Percentiles rank a stretch among this genome's conserved stretches.
These are phyloP conservation scores for Cancer borealis DNA, from an alignment of 2,888 invertebrate species.

Conservation along the genomic window DNA sequence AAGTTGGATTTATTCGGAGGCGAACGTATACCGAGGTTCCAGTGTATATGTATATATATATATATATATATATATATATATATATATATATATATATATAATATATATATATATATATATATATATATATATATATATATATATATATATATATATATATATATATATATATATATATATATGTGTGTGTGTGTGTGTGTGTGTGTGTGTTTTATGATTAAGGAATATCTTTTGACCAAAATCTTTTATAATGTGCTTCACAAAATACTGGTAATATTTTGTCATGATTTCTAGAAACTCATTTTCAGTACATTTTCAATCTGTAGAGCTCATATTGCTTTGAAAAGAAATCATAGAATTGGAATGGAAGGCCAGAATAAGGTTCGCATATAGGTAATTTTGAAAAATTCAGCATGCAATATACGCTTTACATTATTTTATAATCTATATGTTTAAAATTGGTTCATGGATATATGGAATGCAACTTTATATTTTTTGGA, in stretches of 20 bases:
- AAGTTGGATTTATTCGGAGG: no score
- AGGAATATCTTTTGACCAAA: not conserved
- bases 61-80: no score
- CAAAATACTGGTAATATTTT: not conserved
- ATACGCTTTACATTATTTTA: not conserved
- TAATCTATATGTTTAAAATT: not conserved
- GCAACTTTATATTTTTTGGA: not conserved
- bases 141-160: conserved; percentile 45
- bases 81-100: no score
- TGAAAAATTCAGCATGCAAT: not conserved
- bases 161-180: conserved; percentile 41
- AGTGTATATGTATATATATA: no score
- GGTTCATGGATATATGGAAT: not conserved
- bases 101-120: not conserved
- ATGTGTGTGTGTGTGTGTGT: not conserved
- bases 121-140: conserved; percentile 45
- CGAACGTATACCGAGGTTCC: no score
- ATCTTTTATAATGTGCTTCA: not conserved
- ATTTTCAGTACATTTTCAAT: not conserved
- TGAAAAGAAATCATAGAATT: not conserved
- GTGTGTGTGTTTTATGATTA: not conserved
- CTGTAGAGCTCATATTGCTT: not conserved
- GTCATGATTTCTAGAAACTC: not conserved
- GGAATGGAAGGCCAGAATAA: not conserved
- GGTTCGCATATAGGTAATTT: not conserved